Evolutionary conservation across 2,888 invertebrate genomes (phyloP).

Genomic region (Neoscelio sp.): DNA sequence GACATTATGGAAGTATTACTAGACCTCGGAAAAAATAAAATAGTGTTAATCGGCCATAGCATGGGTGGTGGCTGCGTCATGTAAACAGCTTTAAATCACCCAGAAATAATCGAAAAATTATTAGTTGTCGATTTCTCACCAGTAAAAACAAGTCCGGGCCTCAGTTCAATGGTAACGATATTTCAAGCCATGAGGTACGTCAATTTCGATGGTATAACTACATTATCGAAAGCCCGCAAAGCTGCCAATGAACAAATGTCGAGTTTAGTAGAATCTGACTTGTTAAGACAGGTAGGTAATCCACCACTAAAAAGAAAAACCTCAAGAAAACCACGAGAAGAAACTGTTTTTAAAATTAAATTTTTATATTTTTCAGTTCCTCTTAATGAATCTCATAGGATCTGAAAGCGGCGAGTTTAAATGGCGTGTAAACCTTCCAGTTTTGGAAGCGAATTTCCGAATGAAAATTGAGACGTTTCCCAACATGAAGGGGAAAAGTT

Average conservation of each 20-base stretch:
- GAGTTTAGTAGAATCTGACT: slow-evolving; percentile 84
- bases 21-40: slow-evolving; percentile 86
- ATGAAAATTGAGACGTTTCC: slow-evolving; percentile 88
- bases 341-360: neutral
- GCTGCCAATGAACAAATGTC: slow-evolving; percentile 87
- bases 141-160: slow-evolving; percentile 85
- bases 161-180: slow-evolving; percentile 86
- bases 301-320: neutral
- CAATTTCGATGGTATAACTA: slow-evolving; percentile 85
- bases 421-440: slow-evolving; percentile 93
- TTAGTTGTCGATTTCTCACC: slow-evolving; percentile 91
- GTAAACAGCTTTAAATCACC: slow-evolving; percentile 90
- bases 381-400: slow-evolving; percentile 93
- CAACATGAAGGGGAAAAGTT: slow-evolving; percentile 80
- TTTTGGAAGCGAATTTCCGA: slow-evolving; percentile 87
- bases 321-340: neutral
- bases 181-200: slow-evolving; percentile 88
- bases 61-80: slow-evolving; percentile 98
- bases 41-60: slow-evolving; percentile 93
- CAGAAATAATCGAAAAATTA: slow-evolving; percentile 87
- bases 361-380: slow-evolving; percentile 85
- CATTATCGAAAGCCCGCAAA: slow-evolving; percentile 89
- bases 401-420: slow-evolving; percentile 86
- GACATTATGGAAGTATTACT: slow-evolving; percentile 89
- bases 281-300: slow-evolving; percentile 84